Evolutionary conservation across 2,888 invertebrate species (phyloP), one percentile per base, ranked within the genome.

Genomic region (Agrypnus murinus): DNA sequence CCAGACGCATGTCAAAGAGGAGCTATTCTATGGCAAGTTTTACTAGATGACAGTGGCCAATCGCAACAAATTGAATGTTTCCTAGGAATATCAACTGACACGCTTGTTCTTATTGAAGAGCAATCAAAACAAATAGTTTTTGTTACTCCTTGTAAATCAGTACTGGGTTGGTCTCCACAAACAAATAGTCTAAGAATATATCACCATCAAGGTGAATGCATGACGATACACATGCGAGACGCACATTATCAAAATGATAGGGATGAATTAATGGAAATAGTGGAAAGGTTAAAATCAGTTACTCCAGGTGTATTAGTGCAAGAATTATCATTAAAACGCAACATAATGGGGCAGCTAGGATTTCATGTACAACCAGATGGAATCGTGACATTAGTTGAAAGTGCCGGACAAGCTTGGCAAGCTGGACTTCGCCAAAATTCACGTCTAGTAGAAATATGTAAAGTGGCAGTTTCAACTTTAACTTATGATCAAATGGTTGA

Each of bases 401-500:
- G 87, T 78, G 86, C 89, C 83, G 91, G 90, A 25, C 86, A 87
- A 36, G 93, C 94, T 32, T 92, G 92, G 86, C 90, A 92, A 68
- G 94, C 95, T 1, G 98, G 97, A n/a, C 88, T 98, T 53, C 87
- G 95, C 53, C 95, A 95, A 83, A 96, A 96, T 69, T 95, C 95
- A 59, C 90, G 97, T 12, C 89, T 98, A 74, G 95, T 98, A 1
- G 97, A 98, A 77, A 86, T 86, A 50, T 86, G 86, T 74, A 85
- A 85, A 77, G 78, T 80, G 17, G 95, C 96, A 32, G 95, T 96
- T 31, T 93, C 95, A 3, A 96, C 96, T 0, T 86, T 97, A 73
- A 93, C 92, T 34, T 95, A 97, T 86, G 96, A 96, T 83, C 95
- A 96, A 85, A 95, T 97, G 91, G 95, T 97, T 34, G 97, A 97